Base-by-base conservation (phyloP, 2,113 vertebrate genomes). In the Carassius carassius region DNA sequence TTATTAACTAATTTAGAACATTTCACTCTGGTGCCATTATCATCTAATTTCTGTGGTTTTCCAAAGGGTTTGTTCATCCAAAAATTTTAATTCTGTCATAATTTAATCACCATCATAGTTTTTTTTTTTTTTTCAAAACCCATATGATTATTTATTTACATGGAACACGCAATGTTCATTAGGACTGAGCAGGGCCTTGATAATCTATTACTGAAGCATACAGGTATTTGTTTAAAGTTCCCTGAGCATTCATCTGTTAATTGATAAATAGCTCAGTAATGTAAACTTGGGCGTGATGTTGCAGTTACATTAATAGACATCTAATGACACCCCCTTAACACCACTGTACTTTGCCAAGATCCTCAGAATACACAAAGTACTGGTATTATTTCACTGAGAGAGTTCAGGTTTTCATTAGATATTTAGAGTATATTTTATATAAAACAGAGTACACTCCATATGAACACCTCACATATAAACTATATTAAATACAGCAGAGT, bases 241-340 rank as follows among this genome's bases (percentile, higher is more conserved):
- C 14, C 19, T 41, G 60, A 79, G 10, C 16, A n/a, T 32, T 19
- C 65, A 51, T 32, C 10, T 4, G 17, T 49, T 63, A 29, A 44
- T 65, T 49, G 41, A 49, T 80, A 23, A 67, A 67, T 29, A 67
- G 44, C 62, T 7, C 62, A 29, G 14, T 67, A 81, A 67, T 67
- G 78, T 67, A 67, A 81, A 21, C 62, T 32, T 67, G 60, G 78
- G 62, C 13, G 62, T 81, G 78, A 81, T 81, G 25, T 81, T 32
- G n/a, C 78, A 67, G 23, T 35, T 81, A 81, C 62, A 67, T 81
- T 81, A 67, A 32, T 81, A 65, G 78, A 29, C 4, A 4, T 49
- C 41, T 67, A 81, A 67, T 67, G 44, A 81, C 78, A 81, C 62
- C 78, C 60, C 35, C 74, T 76, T 76, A 54, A 76, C 74, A 49